Evolutionary conservation across 2,113 vertebrate species (phyloP).

Genomic region (Fulmarus glacialis): DNA sequence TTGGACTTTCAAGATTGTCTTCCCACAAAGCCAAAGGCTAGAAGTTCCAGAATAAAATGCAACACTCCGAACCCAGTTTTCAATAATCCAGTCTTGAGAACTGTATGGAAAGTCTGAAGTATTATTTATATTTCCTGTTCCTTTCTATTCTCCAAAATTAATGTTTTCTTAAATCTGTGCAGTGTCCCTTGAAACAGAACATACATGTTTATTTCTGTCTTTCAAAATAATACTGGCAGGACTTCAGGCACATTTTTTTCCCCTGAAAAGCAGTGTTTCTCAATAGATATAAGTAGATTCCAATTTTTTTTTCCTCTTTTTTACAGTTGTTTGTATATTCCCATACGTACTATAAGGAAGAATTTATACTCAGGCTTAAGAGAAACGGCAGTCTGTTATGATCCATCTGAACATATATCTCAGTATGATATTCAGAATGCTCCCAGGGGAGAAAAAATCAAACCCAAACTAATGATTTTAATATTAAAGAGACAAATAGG

Average conservation of each 20-base stretch:
- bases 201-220: not conserved
- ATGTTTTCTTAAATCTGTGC: not conserved
- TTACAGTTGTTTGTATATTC: not conserved
- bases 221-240: conserved; percentile 12
- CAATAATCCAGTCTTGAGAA: not conserved
- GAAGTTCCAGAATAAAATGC: not conserved
- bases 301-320: not conserved
- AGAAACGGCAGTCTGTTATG: not conserved
- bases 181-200: not conserved
- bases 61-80: not conserved
- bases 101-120: not conserved
- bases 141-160: not conserved
- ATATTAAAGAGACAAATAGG: not conserved
- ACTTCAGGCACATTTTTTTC: not conserved
- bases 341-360: not conserved
- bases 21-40: not conserved
- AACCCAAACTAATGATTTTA: not conserved
- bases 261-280: not conserved
- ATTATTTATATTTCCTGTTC: not conserved
- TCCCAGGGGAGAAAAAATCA: not conserved
- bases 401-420: not conserved
- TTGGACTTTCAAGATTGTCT: not conserved
- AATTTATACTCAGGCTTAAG: not conserved
- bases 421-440: not conserved
- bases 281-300: not conserved